A percentile compares a stretch with the other conserved stretches of the same genome.
Conservation (phyloP, 2,888 invertebrate genomes). For the Ceramica pisi region DNA sequence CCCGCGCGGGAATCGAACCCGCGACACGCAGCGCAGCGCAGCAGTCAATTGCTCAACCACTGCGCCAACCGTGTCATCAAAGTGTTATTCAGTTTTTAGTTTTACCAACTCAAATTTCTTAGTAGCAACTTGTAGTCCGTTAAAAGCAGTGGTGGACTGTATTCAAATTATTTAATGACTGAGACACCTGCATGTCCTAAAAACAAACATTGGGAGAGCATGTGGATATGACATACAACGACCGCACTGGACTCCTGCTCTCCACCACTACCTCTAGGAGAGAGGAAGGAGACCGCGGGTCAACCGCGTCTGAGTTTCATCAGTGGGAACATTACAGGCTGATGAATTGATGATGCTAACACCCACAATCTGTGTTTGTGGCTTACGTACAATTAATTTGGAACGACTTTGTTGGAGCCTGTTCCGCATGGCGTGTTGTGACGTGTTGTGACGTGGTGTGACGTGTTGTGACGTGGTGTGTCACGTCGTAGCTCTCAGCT, state of each 20-base stretch:
- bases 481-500: conserved; percentile 14
- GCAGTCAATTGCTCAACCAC: too few relatives aligned
- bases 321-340: not conserved
- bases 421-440: conserved; percentile 2
- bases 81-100: not conserved
- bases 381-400: not conserved
- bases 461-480: conserved; percentile 31
- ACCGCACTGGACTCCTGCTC: too few relatives aligned
- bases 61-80: too few relatives aligned
- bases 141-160: not conserved
- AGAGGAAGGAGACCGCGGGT: not conserved
- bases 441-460: conserved; percentile 29
- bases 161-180: not conserved
- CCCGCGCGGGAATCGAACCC: too few relatives aligned
- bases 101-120: not conserved
- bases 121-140: not conserved
- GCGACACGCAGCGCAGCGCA: too few relatives aligned
- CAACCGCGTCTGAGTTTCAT: not conserved
- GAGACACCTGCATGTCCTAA: too few relatives aligned
- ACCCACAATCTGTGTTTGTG: not conserved
- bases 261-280: not conserved
- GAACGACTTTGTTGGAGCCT: not conserved
- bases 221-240: too few relatives aligned
- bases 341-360: not conserved
- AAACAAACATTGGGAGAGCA: too few relatives aligned